Percentiles rank a stretch among this genome's conserved stretches.
Conservation (phyloP, 2,797 vertebrate genomes). For the Echiichthys vipera region DNA sequence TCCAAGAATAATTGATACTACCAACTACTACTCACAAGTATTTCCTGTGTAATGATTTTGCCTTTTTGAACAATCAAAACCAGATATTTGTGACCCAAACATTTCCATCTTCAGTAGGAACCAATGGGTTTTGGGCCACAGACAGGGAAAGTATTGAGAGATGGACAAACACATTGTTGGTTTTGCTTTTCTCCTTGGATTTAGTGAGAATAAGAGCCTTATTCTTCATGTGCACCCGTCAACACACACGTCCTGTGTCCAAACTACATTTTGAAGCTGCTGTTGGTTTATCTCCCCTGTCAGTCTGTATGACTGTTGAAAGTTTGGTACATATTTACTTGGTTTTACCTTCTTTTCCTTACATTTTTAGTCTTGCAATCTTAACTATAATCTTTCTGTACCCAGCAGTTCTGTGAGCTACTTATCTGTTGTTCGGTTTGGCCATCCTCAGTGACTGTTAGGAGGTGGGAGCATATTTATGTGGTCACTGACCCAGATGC, state of each 20-base stretch:
- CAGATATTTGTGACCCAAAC: background rate
- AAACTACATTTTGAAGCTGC: background rate
- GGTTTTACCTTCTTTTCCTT: too few relatives aligned
- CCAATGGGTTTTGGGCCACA: background rate
- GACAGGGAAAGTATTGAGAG: background rate
- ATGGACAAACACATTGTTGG: background rate
- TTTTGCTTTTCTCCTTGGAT: background rate
- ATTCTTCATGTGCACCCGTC: background rate
- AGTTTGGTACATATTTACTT: background rate
- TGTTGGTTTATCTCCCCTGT: background rate
- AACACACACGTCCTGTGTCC: background rate
- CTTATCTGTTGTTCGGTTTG: conserved; percentile 37
- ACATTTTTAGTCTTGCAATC: too few relatives aligned
- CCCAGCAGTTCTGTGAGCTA: conserved; percentile 38
- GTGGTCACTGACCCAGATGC: conserved; percentile 36
- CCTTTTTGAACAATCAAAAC: background rate
- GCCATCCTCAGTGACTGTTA: conserved; percentile 13
- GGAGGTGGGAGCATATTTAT: conserved; percentile 26
- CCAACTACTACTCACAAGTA: too few relatives aligned
- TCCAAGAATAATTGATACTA: too few relatives aligned
- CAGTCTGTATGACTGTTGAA: background rate
- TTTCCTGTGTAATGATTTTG: background rate
- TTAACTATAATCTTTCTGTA: too few relatives aligned
- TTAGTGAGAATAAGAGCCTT: background rate
- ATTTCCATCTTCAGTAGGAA: background rate